These are phyloP conservation scores for Drosophila santomea DNA, from an alignment of 1,140 invertebrate species.

Conservation along the genomic window DNA sequence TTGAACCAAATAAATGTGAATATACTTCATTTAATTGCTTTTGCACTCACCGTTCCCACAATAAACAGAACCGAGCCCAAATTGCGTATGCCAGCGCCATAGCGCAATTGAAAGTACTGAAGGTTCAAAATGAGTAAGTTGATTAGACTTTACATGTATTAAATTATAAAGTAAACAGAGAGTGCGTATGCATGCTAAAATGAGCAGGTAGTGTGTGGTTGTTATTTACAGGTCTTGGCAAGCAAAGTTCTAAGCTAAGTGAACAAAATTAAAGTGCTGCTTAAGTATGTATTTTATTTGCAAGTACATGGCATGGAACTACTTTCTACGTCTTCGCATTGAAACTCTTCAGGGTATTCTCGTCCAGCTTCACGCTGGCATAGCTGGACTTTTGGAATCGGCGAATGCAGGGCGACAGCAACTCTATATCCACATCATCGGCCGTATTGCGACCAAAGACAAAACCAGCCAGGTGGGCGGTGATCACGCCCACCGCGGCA, in stretches of 20 bases:
- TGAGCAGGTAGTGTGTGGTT: background rate
- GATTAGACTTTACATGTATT: conserved; percentile 14
- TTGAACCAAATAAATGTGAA: background rate
- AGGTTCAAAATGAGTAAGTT: conserved; percentile 11
- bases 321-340: conserved; percentile 44
- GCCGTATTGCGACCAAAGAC: conserved; percentile 52
- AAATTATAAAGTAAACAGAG: background rate
- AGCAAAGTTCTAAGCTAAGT: background rate
- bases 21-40: background rate
- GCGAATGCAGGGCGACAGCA: conserved; percentile 65
- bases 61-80: conserved; percentile 91
- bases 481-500: conserved; percentile 28
- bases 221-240: background rate
- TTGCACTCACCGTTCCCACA: conserved; percentile 88
- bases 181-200: background rate
- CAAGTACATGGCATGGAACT: conserved; percentile 29
- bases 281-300: conserved; percentile 23
- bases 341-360: conserved; percentile 28
- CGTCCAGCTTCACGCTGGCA: conserved; percentile 53
- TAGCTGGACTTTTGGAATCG: conserved; percentile 49
- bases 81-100: conserved; percentile 89
- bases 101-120: conserved; percentile 93
- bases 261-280: background rate
- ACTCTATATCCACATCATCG: conserved; percentile 61
- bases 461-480: conserved; percentile 43